A percentile compares a stretch with the other conserved stretches of the same genome.
Conservation (phyloP, 2,797 vertebrate genomes). For the Chelonia mydas region DNA sequence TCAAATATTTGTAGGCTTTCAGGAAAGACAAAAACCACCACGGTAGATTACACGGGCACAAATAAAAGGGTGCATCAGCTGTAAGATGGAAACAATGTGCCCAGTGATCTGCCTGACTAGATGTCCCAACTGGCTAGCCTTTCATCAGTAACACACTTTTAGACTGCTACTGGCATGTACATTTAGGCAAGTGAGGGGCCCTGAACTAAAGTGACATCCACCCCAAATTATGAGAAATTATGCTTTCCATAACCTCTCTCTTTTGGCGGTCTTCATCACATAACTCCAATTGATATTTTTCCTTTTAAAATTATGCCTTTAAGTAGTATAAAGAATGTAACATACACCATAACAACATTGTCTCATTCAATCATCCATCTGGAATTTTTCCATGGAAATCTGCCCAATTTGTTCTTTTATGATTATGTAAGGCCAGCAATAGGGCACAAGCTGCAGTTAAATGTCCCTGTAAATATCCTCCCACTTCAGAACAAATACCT, state of each 20-base stretch:
- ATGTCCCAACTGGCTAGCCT: conserved; percentile 40
- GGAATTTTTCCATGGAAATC: background rate
- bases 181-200: background rate
- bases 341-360: background rate
- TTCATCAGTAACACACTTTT: conserved; percentile 61
- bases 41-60: background rate
- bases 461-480: background rate
- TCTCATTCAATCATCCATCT: background rate
- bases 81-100: conserved; percentile 8
- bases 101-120: conserved; percentile 34
- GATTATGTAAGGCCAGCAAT: background rate
- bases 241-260: background rate
- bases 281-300: background rate
- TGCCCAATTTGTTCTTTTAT: background rate
- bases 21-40: conserved; percentile 55
- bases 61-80: conserved; percentile 31
- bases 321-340: background rate
- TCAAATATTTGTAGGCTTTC: conserved; percentile 60
- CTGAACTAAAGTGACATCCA: background rate
- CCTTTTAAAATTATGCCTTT: background rate
- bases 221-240: conserved; percentile 3
- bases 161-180: conserved; percentile 35
- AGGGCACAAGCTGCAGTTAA: background rate
- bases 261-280: background rate
- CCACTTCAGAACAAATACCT: background rate